These are phyloP conservation scores for Meiosimyza platycephala DNA, from an alignment of 2,888 invertebrate species.

Conservation along the genomic window DNA sequence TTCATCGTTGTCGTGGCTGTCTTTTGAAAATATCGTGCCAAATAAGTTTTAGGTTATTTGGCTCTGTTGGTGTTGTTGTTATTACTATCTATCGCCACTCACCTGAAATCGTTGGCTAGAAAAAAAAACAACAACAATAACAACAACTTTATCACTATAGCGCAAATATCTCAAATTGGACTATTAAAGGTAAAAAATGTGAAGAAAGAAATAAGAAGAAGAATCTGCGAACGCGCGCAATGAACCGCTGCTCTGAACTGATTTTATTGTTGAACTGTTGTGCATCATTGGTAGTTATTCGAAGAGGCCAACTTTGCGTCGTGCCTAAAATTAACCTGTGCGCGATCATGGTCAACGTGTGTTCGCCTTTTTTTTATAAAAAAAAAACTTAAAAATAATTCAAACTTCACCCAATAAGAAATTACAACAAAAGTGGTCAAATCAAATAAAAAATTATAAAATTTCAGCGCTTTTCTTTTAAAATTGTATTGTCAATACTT, in stretches of 20 bases:
- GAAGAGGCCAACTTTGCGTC: conserved; percentile 20
- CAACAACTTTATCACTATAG: conserved; percentile 62
- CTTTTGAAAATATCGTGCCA: conserved; percentile 33
- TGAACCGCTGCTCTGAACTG: not conserved
- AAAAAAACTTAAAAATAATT: not conserved
- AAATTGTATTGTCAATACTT: too few species aligned
- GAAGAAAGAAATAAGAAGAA: conserved; percentile 32
- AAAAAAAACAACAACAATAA: conserved; percentile 36
- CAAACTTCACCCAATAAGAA: too few species aligned
- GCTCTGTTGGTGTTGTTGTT: conserved; percentile 7
- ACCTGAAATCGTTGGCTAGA: not conserved
- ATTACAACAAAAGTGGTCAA: too few species aligned
- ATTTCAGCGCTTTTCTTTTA: too few species aligned
- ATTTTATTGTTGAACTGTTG: too few species aligned
- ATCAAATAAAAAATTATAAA: too few species aligned
- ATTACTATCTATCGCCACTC: conserved; percentile 8
- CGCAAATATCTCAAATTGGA: conserved; percentile 62
- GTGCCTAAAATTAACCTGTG: conserved; percentile 58
- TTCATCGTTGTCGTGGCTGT: conserved; percentile 16
- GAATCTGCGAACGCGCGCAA: conserved; percentile 19
- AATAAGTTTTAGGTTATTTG: conserved; percentile 14
- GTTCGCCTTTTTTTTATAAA: not conserved
- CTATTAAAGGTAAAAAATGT: conserved; percentile 54
- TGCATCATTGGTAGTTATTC: too few species aligned
- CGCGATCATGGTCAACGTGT: conserved; percentile 23